Evolutionary conservation across 1,140 invertebrate genomes (phyloP), one percentile per base, ranked within the genome.

Genomic region (Eriosoma lanigerum): DNA sequence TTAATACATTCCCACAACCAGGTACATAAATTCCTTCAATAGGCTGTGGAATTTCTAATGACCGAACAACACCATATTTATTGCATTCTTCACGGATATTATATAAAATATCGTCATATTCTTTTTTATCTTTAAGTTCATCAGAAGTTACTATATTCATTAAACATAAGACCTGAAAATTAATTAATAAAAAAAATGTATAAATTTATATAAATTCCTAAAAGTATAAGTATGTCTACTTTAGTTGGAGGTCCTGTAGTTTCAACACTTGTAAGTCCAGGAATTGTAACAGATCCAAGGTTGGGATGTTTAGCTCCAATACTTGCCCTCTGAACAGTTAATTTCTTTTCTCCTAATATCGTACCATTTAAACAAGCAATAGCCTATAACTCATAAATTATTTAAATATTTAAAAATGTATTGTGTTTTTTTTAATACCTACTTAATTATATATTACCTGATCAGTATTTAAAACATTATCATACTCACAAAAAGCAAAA

Each of bases 91-190:
- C 96, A 84, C 94, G 93, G 83, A 99, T 98, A 87, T 99, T 98
- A 86, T 99, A 97, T 62, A 98, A 87, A 84, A 99, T 99, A 85
- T 99, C 97, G 87, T 99, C 97, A 86, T 99, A 99, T 87, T 99
- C 98, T 85, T 99, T 97, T 86, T 99, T 98, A 86, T 99, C 97
- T 84, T 93, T 92, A 78, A 99, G 87, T 87, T 99, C 98, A 82
- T 99, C 97, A 3, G 96, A 94, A 1, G 94, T 96, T 1, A 99
- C 96, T 97, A 99, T 99, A 87, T 99, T 99, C 86, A 99, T 90
- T 29, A 99, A 89, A 87, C 97, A 99, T 1, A 99, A 88, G n/a
- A 99, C 92, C 88, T n/a, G n/a, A n/a, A n/a, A n/a, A n/a, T n/a
- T n/a, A n/a, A n/a, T 92, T 62, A 19, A 84, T 84, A 62, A 21